Base-by-base conservation (phyloP, 2,888 invertebrate species). In the Malachius bipustulatus region DNA sequence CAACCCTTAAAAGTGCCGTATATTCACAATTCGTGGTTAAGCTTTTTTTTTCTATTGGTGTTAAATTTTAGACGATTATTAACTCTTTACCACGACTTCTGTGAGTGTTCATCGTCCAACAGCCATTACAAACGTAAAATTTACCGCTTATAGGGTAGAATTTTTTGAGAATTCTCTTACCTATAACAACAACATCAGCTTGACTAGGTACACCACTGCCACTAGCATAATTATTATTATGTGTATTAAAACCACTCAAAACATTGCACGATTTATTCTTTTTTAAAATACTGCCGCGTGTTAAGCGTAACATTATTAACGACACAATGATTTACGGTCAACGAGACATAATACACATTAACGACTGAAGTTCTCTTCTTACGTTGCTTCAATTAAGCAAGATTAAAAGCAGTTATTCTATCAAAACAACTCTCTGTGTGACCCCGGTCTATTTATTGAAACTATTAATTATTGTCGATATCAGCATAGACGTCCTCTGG, bases 131-230 rank as follows among this genome's bases (percentile, higher is more conserved):
- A 29, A 16, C 41, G 15, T 30, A 27, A 36, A 36, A 26, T 16
- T 26, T 10, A 9, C 10, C 6, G 6, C 6, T 29, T 29, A 8
- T 29, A 30, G 29, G 19, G 8, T 8, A 24, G 8, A 24, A 24
- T 24, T 8, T 8, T 24, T 24, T 24, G 12, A 19, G 3, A 16
- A 11, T 30, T 14, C 34, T 63, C 64, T 66, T 59, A 76, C 80
- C 81, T 46, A 85, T 73, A 46, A 85, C 69, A 36, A 85, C 82
- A 44, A 83, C 82, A 64, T 85, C 84, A 11, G 83, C 82, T 26
- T 73, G 69, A 37, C 62, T 55, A 3, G 72, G 71, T 14, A 60
- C 14, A 15, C 43, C 41, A 9, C 29, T 32, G 19, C 44, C 45
- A 14, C 43, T 47, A 9, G 36, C 28, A 26, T 37, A 42, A 14